Conservation (phyloP, 1,140 invertebrate genomes). For the Aphidius ervi region DNA sequence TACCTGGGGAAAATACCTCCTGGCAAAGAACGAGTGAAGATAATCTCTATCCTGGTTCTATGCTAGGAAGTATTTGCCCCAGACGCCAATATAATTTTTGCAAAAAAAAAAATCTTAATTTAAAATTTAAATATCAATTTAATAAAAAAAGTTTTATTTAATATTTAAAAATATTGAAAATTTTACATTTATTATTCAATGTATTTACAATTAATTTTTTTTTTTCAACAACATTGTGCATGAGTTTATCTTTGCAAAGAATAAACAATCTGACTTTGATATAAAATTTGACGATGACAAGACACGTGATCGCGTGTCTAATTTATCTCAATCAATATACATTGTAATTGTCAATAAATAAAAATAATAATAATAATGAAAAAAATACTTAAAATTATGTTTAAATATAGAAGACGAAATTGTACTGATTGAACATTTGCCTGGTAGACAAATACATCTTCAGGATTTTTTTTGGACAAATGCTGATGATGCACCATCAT, state of each 20-base stretch:
- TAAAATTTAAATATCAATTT: too few species aligned
- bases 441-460: constrained; percentile 60
- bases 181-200: too few species aligned
- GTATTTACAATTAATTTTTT: neutral
- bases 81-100: too few species aligned
- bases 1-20: too few species aligned
- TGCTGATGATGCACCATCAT: constrained; percentile 67
- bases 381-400: neutral
- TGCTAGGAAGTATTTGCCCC: too few species aligned
- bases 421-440: constrained; percentile 50
- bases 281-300: constrained; percentile 29
- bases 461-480: constrained; percentile 86
- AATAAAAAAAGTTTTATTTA: too few species aligned
- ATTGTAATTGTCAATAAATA: neutral
- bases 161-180: too few species aligned
- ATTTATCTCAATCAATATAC: constrained; percentile 7
- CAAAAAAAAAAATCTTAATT: too few species aligned
- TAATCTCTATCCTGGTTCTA: too few species aligned
- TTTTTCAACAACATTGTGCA: neutral
- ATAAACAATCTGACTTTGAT: too few species aligned
- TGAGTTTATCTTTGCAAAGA: neutral
- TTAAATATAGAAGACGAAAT: constrained; percentile 45
- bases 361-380: neutral
- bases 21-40: too few species aligned
- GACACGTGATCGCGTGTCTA: constrained; percentile 38